phyloP scores from a whole-genome alignment of 2,113 vertebrate species.

The Leucosticte australis region DNA sequence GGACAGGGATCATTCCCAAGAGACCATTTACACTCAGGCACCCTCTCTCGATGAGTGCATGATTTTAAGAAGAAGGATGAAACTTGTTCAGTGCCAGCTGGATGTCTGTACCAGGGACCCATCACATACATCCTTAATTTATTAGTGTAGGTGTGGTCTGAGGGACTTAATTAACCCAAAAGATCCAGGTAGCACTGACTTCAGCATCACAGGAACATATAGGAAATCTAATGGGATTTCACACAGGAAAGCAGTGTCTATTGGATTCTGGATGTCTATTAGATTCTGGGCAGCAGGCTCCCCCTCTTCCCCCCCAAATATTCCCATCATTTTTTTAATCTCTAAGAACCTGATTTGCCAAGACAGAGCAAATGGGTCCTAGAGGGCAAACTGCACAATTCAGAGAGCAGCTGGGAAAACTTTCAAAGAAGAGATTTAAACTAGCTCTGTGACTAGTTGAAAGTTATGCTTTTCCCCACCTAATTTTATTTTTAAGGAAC shows the following conservation, averaged over 20 bases:
- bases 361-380: not conserved
- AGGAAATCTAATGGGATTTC: not conserved
- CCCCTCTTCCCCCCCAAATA: not conserved
- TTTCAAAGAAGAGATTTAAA: conserved; percentile 49
- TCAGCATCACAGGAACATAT: not conserved
- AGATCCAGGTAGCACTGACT: not conserved
- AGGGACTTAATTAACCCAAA: not conserved
- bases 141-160: not conserved
- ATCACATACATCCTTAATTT: not conserved
- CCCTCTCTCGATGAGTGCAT: not conserved
- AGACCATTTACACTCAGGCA: not conserved
- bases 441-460: conserved; percentile 38
- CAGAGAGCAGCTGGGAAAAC: not conserved
- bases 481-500: conserved; percentile 54
- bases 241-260: not conserved
- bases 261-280: not conserved
- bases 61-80: not conserved
- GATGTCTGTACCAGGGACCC: not conserved
- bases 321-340: not conserved
- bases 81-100: not conserved
- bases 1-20: not conserved
- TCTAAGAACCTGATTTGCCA: not conserved
- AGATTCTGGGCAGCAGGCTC: not conserved
- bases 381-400: conserved; percentile 3
- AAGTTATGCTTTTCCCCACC: conserved; percentile 11